Base-by-base conservation (phyloP, 2,113 vertebrate genomes). In the Antidorcas marsupialis region DNA sequence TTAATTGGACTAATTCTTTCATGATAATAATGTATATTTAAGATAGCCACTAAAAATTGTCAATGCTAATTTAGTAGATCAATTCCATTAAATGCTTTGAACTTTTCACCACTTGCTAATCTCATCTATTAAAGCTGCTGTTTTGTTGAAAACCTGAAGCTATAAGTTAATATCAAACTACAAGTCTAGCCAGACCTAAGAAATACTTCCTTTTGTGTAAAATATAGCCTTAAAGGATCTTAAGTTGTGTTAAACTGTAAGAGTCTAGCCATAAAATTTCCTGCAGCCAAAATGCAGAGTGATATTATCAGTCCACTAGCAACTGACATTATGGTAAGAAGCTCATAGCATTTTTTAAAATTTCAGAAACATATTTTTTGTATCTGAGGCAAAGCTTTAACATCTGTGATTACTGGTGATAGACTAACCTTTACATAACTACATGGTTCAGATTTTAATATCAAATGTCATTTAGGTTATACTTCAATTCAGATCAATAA, bases 1-100 rank as follows among this genome's bases (percentile, higher is more conserved):
- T 97, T 98, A 98, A 98, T 97, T 98, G 96, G 84, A 97, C 98
- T 97, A 98, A 97, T 97, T 98, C 95, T 98, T 96, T 98, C 95
- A 86, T 92, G 97, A 98, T 98, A 98, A 98, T 98, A 98, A 98
- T 97, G 95, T 98, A 97, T 98, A 98, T 98, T 98, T 98, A 98
- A 98, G 98, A 97, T 96, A 97, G 97, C 98, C 95, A 98, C 95
- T 98, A 98, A 98, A 98, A 98, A 95, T 96, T 97, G 98, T 98
- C 98, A 98, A 96, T 98, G 98, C 97, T 98, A 96, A 98, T 98
- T 98, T 97, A 98, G 97, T 97, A 98, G 94, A 98, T 98, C 98
- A 98, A 98, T 98, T 97, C 97, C 97, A 98, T 98, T 98, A 98
- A 98, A 98, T 53, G 96, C 96, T 96, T 95, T 98, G 97, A 98